Conservation (phyloP, 2,797 vertebrate genomes). For the Florisuga fusca region DNA sequence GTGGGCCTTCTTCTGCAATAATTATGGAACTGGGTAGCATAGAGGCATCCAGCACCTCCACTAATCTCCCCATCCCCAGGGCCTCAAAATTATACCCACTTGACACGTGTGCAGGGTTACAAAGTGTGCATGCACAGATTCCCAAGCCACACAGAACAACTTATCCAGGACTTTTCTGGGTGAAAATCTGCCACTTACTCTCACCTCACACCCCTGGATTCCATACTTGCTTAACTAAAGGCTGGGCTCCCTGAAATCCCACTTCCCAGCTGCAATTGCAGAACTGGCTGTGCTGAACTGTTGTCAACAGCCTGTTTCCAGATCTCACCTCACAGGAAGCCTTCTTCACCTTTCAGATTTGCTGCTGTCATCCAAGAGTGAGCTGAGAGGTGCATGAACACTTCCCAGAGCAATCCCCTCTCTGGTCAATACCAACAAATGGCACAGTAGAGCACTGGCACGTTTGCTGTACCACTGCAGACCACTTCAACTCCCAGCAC, state of each 20-base stretch:
- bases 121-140: not conserved
- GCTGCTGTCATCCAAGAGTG: slow-evolving; percentile 25
- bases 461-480: not conserved
- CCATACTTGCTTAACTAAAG: not conserved
- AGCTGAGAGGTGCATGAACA: not conserved
- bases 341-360: not conserved
- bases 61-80: not conserved
- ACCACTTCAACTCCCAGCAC: not conserved
- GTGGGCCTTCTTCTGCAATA: not conserved
- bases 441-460: not conserved
- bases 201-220: not conserved
- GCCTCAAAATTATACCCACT: not conserved
- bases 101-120: not conserved
- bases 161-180: not conserved
- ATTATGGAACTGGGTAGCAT: not conserved
- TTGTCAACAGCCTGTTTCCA: not conserved
- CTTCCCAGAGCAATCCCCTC: not conserved
- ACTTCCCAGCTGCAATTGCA: rapidly evolving
- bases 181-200: not conserved
- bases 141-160: not conserved
- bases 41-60: not conserved
- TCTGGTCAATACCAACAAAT: not conserved
- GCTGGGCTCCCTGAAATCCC: not conserved
- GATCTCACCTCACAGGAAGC: not conserved
- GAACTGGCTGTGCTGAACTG: rapidly evolving